Conservation (phyloP, 2,113 vertebrate genomes). For the Hydrochoerus hydrochaeris region DNA sequence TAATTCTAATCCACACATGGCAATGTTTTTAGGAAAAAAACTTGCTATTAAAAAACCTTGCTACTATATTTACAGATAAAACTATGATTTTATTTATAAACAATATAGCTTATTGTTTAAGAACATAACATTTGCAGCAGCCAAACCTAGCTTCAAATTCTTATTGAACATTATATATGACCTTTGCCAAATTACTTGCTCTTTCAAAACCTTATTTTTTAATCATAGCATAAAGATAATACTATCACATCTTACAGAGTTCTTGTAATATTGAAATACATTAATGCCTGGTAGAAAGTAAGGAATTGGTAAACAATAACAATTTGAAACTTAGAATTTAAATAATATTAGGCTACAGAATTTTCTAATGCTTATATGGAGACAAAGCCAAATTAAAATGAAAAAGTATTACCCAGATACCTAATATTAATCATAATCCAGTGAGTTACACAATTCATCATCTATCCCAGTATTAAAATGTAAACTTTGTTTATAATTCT, state of each 20-base stretch:
- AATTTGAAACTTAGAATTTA: constrained; percentile 53
- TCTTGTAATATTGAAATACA: constrained; percentile 5
- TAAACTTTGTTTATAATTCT: constrained; percentile 68
- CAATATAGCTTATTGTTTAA: neutral
- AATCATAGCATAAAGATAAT: neutral
- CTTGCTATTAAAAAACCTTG: constrained; percentile 24
- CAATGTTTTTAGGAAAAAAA: neutral
- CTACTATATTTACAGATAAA: constrained; percentile 11
- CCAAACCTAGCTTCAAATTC: neutral
- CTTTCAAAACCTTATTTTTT: neutral
- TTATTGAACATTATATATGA: neutral
- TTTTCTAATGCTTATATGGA: constrained; percentile 50
- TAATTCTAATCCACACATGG: neutral
- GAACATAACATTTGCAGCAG: neutral
- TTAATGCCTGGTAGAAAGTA: neutral
- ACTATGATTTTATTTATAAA: constrained; percentile 19
- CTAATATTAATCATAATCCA: constrained; percentile 47
- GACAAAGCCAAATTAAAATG: constrained; percentile 39
- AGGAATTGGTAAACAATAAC: constrained; percentile 23
- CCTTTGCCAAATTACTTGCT: constrained; percentile 16
- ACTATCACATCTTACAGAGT: neutral
- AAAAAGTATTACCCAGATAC: constrained; percentile 22
- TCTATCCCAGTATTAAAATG: constrained; percentile 53
- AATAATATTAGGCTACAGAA: neutral
- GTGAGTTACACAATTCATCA: constrained; percentile 48